Evolutionary conservation across 2,797 vertebrate species (phyloP).

Genomic region (Acrossocheilus fasciatus): DNA sequence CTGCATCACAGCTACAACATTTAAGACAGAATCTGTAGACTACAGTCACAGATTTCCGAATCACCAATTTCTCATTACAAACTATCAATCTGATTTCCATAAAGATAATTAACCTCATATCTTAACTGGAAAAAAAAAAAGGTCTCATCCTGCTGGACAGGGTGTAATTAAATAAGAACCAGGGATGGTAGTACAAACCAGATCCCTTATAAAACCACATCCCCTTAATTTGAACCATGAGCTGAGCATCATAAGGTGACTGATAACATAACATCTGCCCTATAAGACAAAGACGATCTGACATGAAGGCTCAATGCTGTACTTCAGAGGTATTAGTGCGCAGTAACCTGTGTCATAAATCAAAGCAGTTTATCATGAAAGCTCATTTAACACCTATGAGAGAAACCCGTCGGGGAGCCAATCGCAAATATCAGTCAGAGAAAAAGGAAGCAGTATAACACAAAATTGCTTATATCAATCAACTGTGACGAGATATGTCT

Average conservation of each 20-base stretch:
- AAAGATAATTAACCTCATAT: conserved; percentile 4
- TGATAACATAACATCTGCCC: background rate
- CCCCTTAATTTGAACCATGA: conserved; percentile 2
- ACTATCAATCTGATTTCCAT: conserved; percentile 5
- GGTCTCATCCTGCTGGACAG: background rate
- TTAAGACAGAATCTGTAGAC: conserved; percentile 14
- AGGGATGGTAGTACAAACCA: background rate
- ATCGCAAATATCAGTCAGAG: conserved; percentile 32
- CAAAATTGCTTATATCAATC: conserved; percentile 50
- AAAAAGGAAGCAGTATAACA: conserved; percentile 35
- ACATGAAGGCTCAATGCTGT: conserved; percentile 16
- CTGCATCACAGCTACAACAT: background rate
- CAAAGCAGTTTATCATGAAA: conserved; percentile 33
- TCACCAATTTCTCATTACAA: background rate
- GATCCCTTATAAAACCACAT: conserved; percentile 18
- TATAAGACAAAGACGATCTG: conserved; percentile 6
- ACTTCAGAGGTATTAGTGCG: conserved; percentile 25
- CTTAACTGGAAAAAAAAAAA: background rate
- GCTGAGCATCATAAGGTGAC: conserved; percentile 5
- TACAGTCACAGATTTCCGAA: conserved; percentile 6
- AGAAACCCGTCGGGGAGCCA: conserved; percentile 27
- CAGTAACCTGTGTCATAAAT: conserved; percentile 38
- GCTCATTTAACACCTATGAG: conserved; percentile 11
- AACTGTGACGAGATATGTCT: conserved; percentile 41
- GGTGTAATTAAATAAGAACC: background rate